These are phyloP conservation scores for Todus mexicanus DNA, from an alignment of 2,797 vertebrate genomes.

Conservation along the genomic window DNA sequence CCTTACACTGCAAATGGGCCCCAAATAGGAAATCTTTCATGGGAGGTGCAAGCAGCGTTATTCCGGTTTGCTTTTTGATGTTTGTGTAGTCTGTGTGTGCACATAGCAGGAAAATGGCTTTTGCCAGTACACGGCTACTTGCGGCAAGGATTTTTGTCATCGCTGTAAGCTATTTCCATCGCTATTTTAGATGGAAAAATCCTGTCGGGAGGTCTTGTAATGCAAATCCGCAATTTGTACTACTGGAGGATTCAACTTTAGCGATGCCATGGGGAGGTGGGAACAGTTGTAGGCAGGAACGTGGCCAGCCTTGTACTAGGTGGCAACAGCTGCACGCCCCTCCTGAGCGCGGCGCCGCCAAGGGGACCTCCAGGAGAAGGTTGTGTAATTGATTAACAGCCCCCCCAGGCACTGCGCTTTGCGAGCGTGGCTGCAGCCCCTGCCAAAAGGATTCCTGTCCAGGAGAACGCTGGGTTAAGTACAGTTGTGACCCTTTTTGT, in stretches of 20 bases:
- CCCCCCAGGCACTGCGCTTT: neutral
- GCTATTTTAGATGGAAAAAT: neutral
- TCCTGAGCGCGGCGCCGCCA: rapidly evolving
- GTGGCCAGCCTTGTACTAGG: neutral
- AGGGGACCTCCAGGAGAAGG: neutral
- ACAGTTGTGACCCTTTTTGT: neutral
- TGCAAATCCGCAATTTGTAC: neutral
- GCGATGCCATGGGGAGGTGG: neutral
- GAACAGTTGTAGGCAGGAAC: neutral
- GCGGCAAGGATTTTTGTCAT: neutral
- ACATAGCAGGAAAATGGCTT: neutral
- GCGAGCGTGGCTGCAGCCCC: neutral
- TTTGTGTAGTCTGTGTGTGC: neutral
- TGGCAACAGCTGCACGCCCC: neutral
- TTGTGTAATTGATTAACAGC: neutral
- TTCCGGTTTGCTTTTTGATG: neutral
- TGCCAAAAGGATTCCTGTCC: slow-evolving; percentile 5
- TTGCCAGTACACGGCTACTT: neutral
- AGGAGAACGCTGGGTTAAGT: neutral
- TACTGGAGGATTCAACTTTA: neutral
- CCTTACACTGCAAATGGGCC: neutral
- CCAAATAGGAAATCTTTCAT: slow-evolving; percentile 19
- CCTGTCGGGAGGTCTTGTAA: neutral
- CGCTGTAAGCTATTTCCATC: neutral
- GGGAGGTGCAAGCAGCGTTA: neutral